Base-by-base conservation (phyloP, 2,113 vertebrate genomes). In the Entelurus aequoreus region DNA sequence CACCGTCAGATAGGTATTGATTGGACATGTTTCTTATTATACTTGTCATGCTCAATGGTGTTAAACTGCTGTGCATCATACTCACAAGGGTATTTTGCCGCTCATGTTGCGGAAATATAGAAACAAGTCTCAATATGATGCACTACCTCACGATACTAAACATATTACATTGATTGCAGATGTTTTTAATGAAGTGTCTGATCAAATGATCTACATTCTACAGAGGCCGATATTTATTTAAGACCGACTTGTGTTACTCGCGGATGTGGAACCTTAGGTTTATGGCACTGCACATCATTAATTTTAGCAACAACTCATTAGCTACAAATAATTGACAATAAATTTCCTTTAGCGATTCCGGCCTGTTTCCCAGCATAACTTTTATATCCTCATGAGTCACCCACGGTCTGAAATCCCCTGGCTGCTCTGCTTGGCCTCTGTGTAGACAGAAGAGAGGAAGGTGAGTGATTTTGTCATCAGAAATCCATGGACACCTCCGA, bases 321-420 rank as follows among this genome's bases (percentile, higher is more conserved):
- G 36, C 66, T 58, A 6, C 58, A 35, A 71, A 68, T 57, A 57
- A 57, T 57, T 57, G 54, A 40, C 54, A 44, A 42, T 57, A 57
- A 42, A 57, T 57, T 57, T 57, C 54, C 38, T 42, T 57, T 57
- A 42, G 54, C n/a, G n/a, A 44, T 42, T 57, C 38, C 9, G n/a
- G 35, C 48, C 48, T 44, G 66, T 64, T 65, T 71, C 37, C 53
- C 40, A 21, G 54, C 47, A 48, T 49, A 64, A 62, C 52, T 67
- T 79, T 77, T 77, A 74, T 63, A 76, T 80, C 42, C 44, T 69
- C 59, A 36, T 60, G 63, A 77, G 66, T 79, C 76, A 71, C 12
- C 21, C 7, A 11, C 50, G 16, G 62, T 58, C 36, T 55, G 63
- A 65, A 56, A 65, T 71, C 70, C 62, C 49, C 36, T 40, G 69